Evolutionary conservation across 2,888 invertebrate genomes (phyloP).

Genomic region (Notodonta dromedarius): DNA sequence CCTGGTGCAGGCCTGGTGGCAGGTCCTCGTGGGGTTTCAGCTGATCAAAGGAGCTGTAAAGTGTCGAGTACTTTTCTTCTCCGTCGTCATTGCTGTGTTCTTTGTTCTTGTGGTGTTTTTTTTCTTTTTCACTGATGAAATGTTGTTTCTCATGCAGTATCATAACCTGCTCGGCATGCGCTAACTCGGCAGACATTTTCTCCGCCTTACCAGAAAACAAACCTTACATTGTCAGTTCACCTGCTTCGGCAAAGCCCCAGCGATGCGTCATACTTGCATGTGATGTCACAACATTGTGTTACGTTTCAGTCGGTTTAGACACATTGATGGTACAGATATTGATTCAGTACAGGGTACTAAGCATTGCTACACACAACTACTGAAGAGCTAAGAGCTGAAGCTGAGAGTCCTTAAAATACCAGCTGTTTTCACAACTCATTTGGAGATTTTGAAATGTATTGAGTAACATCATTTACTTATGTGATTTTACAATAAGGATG

Average conservation of each 20-base stretch:
- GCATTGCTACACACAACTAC: slow-evolving; percentile 35
- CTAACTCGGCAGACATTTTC: slow-evolving; percentile 80
- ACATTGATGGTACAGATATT: slow-evolving; percentile 42
- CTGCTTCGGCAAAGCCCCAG: slow-evolving; percentile 53
- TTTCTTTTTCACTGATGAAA: slow-evolving; percentile 70
- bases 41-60: slow-evolving; percentile 76
- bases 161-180: slow-evolving; percentile 82
- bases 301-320: slow-evolving; percentile 53
- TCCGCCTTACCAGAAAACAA: slow-evolving; percentile 82
- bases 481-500: no score
- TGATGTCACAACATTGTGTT: slow-evolving; percentile 63
- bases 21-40: slow-evolving; percentile 72
- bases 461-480: not conserved
- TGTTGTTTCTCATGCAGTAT: slow-evolving; percentile 78
- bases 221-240: slow-evolving; percentile 69
- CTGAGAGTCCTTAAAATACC: slow-evolving; percentile 12
- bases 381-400: slow-evolving; percentile 27
- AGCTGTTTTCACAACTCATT: slow-evolving; percentile 10
- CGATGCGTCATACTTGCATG: slow-evolving; percentile 62
- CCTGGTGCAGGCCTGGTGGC: slow-evolving; percentile 72
- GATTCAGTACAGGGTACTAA: slow-evolving; percentile 31
- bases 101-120: slow-evolving; percentile 60
- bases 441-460: not conserved
- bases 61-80: slow-evolving; percentile 72
- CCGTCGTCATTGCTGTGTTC: slow-evolving; percentile 43